Base-by-base conservation (phyloP, 2,888 invertebrate genomes). In the Pseudeuparius sepicola region DNA sequence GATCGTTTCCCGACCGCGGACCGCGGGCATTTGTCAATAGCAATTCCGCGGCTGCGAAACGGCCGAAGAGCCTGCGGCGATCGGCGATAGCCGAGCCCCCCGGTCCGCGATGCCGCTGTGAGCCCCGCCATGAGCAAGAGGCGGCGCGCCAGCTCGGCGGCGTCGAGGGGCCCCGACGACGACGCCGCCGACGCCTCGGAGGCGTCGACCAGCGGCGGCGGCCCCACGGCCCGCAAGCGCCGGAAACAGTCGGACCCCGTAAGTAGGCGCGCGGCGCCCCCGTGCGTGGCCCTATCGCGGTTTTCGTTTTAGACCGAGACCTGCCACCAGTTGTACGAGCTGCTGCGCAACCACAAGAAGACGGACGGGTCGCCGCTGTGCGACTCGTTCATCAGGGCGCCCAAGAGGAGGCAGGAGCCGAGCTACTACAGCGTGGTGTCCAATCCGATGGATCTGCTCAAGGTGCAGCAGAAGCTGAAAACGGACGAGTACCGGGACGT, bases 401-500 rank as follows among this genome's bases (percentile, higher is more conserved):
- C 97, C 0, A 96, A 96, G 56, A 72, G 93, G 39, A 73, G 94
- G 37, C 93, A 87, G 55, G 89, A 90, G 54, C 88, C 88, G 2
- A 80, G 82, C 35, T 89, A 90, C 56, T 88, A 89, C 61, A 88
- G 89, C 65, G 86, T 90, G 20, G 90, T 98, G 2, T 74, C 78
- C 4, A 88, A 88, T 56, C 97, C 97, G 2, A 97, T 98, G 56
- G 97, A 98, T 62, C 70, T 98, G 54, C 64, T 94, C 24, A 78
- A 86, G 62, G 90, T 98, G 3, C 94, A 96, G 60, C 94, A 94
- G 56, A 97, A 96, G 60, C 65, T 97, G 6, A 94, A 93, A 72
- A 93, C 89, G 0, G 96, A 97, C 50, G 93, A 94, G 34, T 98
- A 98, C 61, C 84, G 86, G 47, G 90, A 92, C 56, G 73, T 96